Evolutionary conservation across 2,888 invertebrate species (phyloP).

Genomic region (Dinocampus coccinellae): DNA sequence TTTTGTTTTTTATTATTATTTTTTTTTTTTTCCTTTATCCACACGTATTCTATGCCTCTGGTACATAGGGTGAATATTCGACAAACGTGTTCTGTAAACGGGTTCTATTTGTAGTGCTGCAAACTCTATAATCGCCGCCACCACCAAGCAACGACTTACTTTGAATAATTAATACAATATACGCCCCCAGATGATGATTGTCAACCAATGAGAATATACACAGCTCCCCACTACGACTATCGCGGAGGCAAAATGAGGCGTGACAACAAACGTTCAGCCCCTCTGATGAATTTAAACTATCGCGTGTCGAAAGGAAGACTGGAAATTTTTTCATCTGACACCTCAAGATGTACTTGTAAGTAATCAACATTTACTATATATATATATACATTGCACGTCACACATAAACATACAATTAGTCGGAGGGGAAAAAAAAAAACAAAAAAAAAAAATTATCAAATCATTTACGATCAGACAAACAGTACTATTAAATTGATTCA

Average conservation of each 20-base stretch:
- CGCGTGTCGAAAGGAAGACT: slow-evolving; percentile 9
- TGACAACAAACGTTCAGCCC: slow-evolving; percentile 12
- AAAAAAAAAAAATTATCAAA: background rate
- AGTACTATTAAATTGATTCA: background rate
- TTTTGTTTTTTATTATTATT: background rate
- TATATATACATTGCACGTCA: background rate
- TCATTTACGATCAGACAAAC: background rate
- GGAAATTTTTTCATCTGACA: background rate
- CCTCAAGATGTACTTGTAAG: slow-evolving; percentile 14
- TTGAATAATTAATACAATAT: slow-evolving; percentile 67
- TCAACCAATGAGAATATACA: slow-evolving; percentile 51
- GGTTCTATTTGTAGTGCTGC: slow-evolving; percentile 67
- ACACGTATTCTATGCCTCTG: background rate
- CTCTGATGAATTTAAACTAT: slow-evolving; percentile 26
- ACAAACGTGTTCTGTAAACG: slow-evolving; percentile 64
- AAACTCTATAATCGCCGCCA: slow-evolving; percentile 66
- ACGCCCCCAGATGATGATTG: slow-evolving; percentile 57
- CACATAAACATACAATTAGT: background rate
- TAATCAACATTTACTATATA: background rate
- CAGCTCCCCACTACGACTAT: slow-evolving; percentile 46
- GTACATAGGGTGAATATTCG: slow-evolving; percentile 46
- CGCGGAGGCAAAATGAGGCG: slow-evolving; percentile 53
- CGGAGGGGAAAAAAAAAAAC: background rate
- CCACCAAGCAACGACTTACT: slow-evolving; percentile 67
- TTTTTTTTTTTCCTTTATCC: no score